Base-by-base conservation (phyloP, 2,888 invertebrate genomes). In the Seladonia tumulorum region DNA sequence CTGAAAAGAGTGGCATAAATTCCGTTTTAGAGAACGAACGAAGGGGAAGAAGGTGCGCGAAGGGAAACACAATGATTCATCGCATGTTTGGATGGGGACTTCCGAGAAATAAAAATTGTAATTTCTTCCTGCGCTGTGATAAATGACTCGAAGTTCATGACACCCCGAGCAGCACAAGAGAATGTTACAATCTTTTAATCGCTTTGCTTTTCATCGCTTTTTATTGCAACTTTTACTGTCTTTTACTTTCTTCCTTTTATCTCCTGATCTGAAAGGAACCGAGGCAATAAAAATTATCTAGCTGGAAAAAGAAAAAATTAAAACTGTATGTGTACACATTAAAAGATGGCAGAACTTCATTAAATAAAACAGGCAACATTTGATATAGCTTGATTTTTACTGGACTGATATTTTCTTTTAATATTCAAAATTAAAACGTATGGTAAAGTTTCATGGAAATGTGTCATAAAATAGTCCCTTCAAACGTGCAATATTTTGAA, bases 71-170 rank as follows among this genome's bases (percentile, higher is more conserved):
- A 72, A 77, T 82, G 86, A 82, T 81, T 75, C 76, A 84, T 81
- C 71, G 87, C 53, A 83, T 79, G 88, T 87, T 82, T 76, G 63
- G 53, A 63, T 49, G 70, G 49, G 73, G 74, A 72, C 73, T 63
- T 78, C n/a, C 68, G 35, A 39, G 82, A 60, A 72, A 83, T 87
- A 77, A 86, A 86, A 86, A 82, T 77, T 72, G 86, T 86, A 87
- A 87, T 87, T 70, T 39, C 39, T 39, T 42, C n/a, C 39, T n/a
- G 39, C 22, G 12, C 22, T 1, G 22, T 39, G 39, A 70, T n/a
- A 22, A 68, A 39, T 35, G 66, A 35, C 35, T 18, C 39, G 10
- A 3, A 22, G 39, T 70, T 42, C 35, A 35, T 35, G 18, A 66
- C 35, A 66, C 1, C 22, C 1, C 22, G 18, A 2, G 22, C 18